Percentiles rank a stretch among this genome's conserved stretches.
phyloP scores from a whole-genome alignment of 37 sponge, comb jelly and placozoan genomes.

The Hormiphora californensis region DNA sequence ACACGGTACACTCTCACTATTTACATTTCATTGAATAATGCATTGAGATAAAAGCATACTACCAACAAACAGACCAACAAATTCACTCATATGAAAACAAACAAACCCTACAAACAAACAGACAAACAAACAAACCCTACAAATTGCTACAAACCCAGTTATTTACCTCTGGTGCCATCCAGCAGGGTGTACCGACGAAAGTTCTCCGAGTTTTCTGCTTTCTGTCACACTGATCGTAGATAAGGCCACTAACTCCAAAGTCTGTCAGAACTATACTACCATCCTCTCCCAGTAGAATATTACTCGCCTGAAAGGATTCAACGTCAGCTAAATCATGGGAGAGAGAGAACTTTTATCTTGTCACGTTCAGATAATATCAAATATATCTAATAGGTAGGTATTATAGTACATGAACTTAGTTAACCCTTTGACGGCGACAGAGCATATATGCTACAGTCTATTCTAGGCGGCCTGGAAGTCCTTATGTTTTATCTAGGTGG shows the following conservation, averaged over 20 bases:
- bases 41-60: not conserved
- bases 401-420: no score
- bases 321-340: no score
- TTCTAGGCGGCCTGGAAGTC: no score
- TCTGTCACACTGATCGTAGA: slow-evolving; percentile 61
- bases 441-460: no score
- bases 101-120: not conserved
- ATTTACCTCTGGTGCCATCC: slow-evolving; percentile 99
- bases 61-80: not conserved
- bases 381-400: no score
- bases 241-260: slow-evolving; percentile 88
- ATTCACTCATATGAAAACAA: not conserved
- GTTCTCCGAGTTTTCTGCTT: slow-evolving; percentile 71
- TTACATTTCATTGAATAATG: not conserved
- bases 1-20: no score
- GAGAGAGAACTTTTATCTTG: no score
- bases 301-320: slow-evolving; percentile 92
- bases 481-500: no score
- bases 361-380: no score
- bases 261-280: slow-evolving; percentile 71
- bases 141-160: slow-evolving; percentile 62
- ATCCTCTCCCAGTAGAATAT: slow-evolving; percentile 84
- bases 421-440: no score
- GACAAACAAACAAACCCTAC: not conserved
- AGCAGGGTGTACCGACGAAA: slow-evolving; percentile 97